phyloP scores from a whole-genome alignment of 2,113 vertebrate genomes.

The Anthoscopus minutus region DNA sequence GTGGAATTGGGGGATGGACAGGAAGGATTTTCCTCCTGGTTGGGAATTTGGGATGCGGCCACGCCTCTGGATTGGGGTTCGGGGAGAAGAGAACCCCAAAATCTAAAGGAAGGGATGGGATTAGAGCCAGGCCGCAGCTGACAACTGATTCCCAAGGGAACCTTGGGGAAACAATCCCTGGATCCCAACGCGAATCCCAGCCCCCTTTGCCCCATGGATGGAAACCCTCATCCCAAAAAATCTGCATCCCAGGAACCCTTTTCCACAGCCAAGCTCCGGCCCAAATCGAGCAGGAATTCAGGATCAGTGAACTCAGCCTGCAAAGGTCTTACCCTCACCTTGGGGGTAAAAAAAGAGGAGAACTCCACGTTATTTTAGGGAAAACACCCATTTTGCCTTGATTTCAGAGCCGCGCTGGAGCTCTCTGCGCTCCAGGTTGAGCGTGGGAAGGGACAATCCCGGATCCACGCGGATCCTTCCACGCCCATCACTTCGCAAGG shows the following conservation, averaged over 20 bases:
- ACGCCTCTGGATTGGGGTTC: fast-evolving
- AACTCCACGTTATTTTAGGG: not conserved
- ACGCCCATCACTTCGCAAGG: not conserved
- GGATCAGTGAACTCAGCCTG: not conserved
- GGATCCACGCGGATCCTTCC: not conserved
- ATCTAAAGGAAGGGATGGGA: fast-evolving
- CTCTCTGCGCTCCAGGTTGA: not conserved
- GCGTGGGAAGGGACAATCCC: not conserved
- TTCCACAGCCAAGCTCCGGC: not conserved
- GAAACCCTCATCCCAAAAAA: not conserved
- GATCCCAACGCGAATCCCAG: fast-evolving
- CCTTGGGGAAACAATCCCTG: fast-evolving
- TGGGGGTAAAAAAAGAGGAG: not conserved
- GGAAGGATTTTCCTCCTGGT: not conserved
- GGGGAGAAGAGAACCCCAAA: not conserved
- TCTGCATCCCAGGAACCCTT: not conserved
- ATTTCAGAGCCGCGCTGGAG: not conserved
- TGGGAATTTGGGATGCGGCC: fast-evolving
- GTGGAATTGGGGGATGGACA: fast-evolving
- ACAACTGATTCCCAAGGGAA: fast-evolving
- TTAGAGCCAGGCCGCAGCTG: fast-evolving
- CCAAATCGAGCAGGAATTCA: not conserved
- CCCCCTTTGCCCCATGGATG: fast-evolving
- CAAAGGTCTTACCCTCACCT: not conserved
- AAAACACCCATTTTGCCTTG: not conserved